Conservation (phyloP, 2,888 invertebrate species). For the Choreutis nemorana region DNA sequence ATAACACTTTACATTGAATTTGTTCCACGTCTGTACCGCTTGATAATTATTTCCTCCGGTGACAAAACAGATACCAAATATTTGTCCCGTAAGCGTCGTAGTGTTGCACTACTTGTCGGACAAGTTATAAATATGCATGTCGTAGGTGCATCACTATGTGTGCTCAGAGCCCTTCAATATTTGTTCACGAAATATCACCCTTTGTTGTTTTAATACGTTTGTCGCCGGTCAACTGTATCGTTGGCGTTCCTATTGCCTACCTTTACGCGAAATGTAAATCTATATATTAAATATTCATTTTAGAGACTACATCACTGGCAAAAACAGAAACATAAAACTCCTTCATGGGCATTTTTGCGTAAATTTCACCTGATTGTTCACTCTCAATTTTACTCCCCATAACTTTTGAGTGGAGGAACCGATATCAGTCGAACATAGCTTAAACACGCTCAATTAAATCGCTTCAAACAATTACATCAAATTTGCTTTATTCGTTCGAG, state of each 20-base stretch:
- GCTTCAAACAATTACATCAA: no score
- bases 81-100: slow-evolving; percentile 36
- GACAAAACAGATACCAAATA: slow-evolving; percentile 37
- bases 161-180: slow-evolving; percentile 45
- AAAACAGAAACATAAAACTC: slow-evolving; percentile 7
- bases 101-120: slow-evolving; percentile 48
- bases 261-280: slow-evolving; percentile 9
- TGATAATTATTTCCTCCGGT: slow-evolving; percentile 23
- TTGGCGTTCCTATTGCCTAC: no score
- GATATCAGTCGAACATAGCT: no score
- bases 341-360: slow-evolving; percentile 21
- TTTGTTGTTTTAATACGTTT: slow-evolving; percentile 44
- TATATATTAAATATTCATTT: not conserved
- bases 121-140: slow-evolving; percentile 60
- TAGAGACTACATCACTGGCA: slow-evolving; percentile 6
- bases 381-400: no score
- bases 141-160: slow-evolving; percentile 36
- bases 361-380: no score
- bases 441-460: no score
- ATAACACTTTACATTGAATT: no score
- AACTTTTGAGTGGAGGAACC: no score
- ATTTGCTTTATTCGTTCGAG: no score
- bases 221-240: slow-evolving; percentile 20
- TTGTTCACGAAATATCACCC: slow-evolving; percentile 56
- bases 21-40: no score